These are phyloP conservation scores for Larimichthys polyactis DNA, from an alignment of 2,113 vertebrate genomes.

Conservation along the genomic window DNA sequence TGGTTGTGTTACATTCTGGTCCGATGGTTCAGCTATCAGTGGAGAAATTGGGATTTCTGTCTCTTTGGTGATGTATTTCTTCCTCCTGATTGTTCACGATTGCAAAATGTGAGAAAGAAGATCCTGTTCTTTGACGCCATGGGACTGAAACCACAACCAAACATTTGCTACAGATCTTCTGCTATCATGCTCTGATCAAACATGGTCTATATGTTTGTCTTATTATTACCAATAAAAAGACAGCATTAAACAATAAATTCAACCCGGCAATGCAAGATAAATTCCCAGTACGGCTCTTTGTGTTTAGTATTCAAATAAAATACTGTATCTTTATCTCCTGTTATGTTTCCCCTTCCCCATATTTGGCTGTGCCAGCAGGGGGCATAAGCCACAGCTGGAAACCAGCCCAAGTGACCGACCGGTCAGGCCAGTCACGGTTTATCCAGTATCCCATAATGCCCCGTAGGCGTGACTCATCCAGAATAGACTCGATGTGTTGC, in stretches of 20 bases:
- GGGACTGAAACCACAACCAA: neutral
- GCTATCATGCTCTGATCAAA: neutral
- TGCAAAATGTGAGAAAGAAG: conserved; percentile 15
- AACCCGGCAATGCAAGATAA: neutral
- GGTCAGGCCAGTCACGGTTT: neutral
- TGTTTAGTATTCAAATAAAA: neutral
- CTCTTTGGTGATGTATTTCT: conserved; percentile 29
- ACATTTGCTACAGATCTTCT: neutral
- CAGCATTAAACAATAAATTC: neutral
- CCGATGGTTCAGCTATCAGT: neutral
- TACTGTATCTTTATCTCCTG: neutral
- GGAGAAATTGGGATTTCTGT: neutral
- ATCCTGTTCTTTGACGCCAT: neutral
- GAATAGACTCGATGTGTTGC: neutral
- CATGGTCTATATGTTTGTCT: neutral
- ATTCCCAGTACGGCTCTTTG: neutral
- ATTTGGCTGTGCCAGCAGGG: neutral
- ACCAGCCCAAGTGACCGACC: neutral
- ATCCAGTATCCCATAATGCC: conserved; percentile 3
- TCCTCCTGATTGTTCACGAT: conserved; percentile 27
- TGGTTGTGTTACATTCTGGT: conserved; percentile 8
- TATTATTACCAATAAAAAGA: neutral
- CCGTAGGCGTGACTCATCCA: neutral
- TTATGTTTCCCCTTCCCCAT: neutral
- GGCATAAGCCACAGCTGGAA: neutral